Percentiles rank a stretch among this genome's conserved stretches.
Evolutionary conservation across 2,113 vertebrate genomes (phyloP).

Genomic region (Notiomystis cincta): DNA sequence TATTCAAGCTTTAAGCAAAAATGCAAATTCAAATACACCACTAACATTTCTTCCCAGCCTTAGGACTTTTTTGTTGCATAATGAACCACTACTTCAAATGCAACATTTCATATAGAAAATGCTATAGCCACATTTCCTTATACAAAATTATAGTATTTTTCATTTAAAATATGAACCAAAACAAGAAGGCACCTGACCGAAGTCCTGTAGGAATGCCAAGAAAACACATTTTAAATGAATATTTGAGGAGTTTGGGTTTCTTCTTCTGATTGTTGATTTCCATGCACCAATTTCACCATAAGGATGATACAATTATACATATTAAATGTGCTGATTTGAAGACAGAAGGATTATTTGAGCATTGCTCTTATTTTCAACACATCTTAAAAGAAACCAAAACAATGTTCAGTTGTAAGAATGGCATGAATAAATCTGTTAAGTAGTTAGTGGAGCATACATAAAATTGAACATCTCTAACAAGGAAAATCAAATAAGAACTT

Average conservation of each 20-base stretch:
- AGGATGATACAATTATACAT: neutral
- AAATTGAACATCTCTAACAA: neutral
- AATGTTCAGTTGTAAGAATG: neutral
- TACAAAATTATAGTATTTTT: neutral
- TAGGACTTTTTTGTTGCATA: neutral
- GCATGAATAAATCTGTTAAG: neutral
- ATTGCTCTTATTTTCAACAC: neutral
- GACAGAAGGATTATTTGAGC: neutral
- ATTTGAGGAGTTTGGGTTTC: neutral
- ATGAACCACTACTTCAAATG: neutral
- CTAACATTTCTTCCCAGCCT: neutral
- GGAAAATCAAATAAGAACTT: neutral
- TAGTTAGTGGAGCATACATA: neutral
- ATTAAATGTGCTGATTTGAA: neutral
- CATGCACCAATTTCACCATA: neutral
- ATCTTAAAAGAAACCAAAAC: neutral
- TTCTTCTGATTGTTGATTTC: neutral
- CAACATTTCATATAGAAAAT: neutral
- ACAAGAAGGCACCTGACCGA: neutral
- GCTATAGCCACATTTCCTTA: neutral
- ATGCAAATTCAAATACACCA: neutral
- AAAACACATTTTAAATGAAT: neutral
- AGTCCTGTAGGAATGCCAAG: neutral
- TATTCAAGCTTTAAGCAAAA: conserved; percentile 27
- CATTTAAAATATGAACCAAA: neutral